Base-by-base conservation (phyloP, 2,113 vertebrate genomes). In the Smithornis capensis region DNA sequence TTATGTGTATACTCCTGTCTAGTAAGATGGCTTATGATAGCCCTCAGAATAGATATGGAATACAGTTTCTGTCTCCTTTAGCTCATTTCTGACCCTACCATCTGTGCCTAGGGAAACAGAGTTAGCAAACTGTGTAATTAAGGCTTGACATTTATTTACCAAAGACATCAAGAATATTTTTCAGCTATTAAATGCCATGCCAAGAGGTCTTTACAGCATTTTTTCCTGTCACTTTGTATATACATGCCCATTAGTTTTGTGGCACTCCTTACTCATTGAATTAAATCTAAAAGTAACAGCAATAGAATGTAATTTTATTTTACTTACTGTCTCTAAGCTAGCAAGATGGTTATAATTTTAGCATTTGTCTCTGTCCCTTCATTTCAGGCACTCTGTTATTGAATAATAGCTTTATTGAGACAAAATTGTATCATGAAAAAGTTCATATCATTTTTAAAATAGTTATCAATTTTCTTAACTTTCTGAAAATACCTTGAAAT, bases 41-140 rank as follows among this genome's bases (percentile, higher is more conserved):
- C 89, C 81, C 83, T 96, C 88, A 86, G 76, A 97, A 73, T 45
- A 96, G 87, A 95, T 40, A 80, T 44, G 62, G 78, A 83, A 65
- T 91, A 84, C 57, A 88, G 68, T 42, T 83, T 77, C 95, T 92
- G 25, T 68, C 95, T 92, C 76, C 83, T 87, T 87, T 91, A 87
- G 80, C 86, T 92, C 28, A 3, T 84, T 93, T 93, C 75, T 94
- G 95, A 92, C 93, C 82, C 83, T 81, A 9, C 78, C 75, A 57
- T 96, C 81, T 83, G 75, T 90, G 94, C 85, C 92, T 92, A 80
- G 83, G 91, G 94, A 95, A 91, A 90, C 40, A 87, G 87, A 92
- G 96, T 95, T 96, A 96, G 75, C 92, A 96, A 95, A 83, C 83
- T 94, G 86, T 90, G 81, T 96, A 95, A 94, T 97, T 96, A 95